Evolutionary conservation across 2,888 invertebrate species (phyloP).

Genomic region (Drosophila meridiana): DNA sequence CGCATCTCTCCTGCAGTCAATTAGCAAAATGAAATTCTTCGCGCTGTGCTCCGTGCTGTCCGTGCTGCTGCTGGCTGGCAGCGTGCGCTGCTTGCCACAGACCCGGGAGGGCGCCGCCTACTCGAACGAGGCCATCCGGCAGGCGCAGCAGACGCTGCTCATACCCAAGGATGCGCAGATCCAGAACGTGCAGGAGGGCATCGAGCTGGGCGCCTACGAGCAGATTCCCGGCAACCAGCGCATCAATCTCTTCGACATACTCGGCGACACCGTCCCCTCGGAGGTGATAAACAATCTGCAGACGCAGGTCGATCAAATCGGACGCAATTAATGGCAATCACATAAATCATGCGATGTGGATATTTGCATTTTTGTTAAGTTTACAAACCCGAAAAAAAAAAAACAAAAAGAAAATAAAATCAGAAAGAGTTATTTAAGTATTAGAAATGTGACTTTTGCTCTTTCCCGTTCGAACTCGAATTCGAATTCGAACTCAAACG

Average conservation of each 20-base stretch:
- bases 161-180: constrained; percentile 95
- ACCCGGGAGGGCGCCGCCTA: constrained; percentile 93
- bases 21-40: constrained; percentile 63
- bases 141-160: constrained; percentile 93
- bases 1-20: constrained; percentile 43
- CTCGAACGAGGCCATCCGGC: constrained; percentile 94
- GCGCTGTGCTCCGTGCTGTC: constrained; percentile 72
- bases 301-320: constrained; percentile 93
- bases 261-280: constrained; percentile 93
- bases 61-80: constrained; percentile 60
- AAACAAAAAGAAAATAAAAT: constrained; percentile 26
- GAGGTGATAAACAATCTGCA: constrained; percentile 96
- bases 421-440: constrained; percentile 45
- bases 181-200: constrained; percentile 94
- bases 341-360: constrained; percentile 38
- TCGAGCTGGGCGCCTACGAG: constrained; percentile 94
- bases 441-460: constrained; percentile 37
- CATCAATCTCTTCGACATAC: constrained; percentile 93
- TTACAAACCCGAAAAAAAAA: constrained; percentile 38
- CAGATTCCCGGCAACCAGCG: constrained; percentile 94
- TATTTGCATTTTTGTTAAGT: constrained; percentile 70
- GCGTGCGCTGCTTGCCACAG: constrained; percentile 85
- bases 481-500: neutral
- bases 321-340: constrained; percentile 86
- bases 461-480: neutral